phyloP scores from a whole-genome alignment of 2,113 vertebrate species.

The Aegithalos caudatus region DNA sequence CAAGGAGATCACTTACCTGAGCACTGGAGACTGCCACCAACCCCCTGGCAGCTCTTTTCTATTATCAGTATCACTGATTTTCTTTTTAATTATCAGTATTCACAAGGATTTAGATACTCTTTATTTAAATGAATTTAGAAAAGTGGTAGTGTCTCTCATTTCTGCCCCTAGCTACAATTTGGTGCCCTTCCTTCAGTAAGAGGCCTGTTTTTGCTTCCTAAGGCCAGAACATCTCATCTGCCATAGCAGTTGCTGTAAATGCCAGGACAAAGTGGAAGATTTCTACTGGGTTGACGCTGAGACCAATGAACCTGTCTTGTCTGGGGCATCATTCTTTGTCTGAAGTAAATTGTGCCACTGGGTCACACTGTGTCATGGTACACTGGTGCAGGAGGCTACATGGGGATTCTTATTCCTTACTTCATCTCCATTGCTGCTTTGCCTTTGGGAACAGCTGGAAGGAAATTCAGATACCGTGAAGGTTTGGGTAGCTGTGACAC shows the following conservation, averaged over 20 bases:
- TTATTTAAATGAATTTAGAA: not conserved
- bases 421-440: not conserved
- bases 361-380: not conserved
- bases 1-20: not conserved
- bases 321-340: not conserved
- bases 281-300: not conserved
- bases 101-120: not conserved
- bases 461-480: not conserved
- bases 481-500: not conserved
- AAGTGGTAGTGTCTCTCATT: not conserved
- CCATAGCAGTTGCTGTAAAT: not conserved
- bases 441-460: not conserved
- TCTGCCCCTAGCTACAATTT: not conserved
- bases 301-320: not conserved
- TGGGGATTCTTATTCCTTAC: not conserved
- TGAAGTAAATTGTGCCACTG: not conserved
- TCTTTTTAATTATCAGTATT: too few species aligned
- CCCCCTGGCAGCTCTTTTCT: not conserved
- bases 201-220: not conserved
- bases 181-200: not conserved
- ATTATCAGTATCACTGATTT: not conserved
- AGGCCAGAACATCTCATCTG: fast-evolving
- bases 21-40: not conserved
- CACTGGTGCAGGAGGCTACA: not conserved
- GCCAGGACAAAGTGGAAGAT: not conserved